Base-by-base conservation (phyloP, 2,888 invertebrate species). In the Junonia oenone region DNA sequence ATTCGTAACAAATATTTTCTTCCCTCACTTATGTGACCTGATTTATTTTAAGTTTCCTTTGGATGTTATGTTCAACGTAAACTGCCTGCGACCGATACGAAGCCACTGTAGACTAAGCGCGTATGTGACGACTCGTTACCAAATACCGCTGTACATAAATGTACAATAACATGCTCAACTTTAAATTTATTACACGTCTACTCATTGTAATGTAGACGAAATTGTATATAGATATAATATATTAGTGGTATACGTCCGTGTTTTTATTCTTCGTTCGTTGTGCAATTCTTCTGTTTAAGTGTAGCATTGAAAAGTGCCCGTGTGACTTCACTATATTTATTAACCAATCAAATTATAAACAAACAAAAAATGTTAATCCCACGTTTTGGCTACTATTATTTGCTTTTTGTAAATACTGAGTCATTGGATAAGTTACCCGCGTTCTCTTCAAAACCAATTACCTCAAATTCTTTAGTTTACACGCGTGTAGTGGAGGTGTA, bases 1-100 rank as follows among this genome's bases (percentile, higher is more conserved):
- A 65, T 72, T 75, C 78, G 76, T 78, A 51, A 55, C 13, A 26
- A 43, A 43, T 43, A 43, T 43, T 57, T 50, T 45, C 55, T 62
- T 80, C 77, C 77, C 81, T 85, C 82, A 83, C 84, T 88, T 83
- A 77, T 89, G 89, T 89, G 89, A 90, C 89, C 89, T 89, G 89
- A 89, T 88, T 88, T 88, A 84, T 80, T 83, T 83, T 89, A 89
- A 89, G 88, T 84, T 83, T 81, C 76, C 56, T 58, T 60, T 58
- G 55, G 51, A 60, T 53, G 29, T 55, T 29, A 51, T 50, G 50
- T 61, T 59, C 55, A 59, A 52, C 68, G 71, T 72, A 71, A 74
- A 75, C 76, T 80, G 71, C 76, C 74, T 40, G 38, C 38, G 38
- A 40, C 40, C 17, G 45, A 31, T 69, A 65, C 66, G 68, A 68